These are phyloP conservation scores for Rutpela maculata DNA, from an alignment of 2,888 invertebrate genomes.

Conservation along the genomic window DNA sequence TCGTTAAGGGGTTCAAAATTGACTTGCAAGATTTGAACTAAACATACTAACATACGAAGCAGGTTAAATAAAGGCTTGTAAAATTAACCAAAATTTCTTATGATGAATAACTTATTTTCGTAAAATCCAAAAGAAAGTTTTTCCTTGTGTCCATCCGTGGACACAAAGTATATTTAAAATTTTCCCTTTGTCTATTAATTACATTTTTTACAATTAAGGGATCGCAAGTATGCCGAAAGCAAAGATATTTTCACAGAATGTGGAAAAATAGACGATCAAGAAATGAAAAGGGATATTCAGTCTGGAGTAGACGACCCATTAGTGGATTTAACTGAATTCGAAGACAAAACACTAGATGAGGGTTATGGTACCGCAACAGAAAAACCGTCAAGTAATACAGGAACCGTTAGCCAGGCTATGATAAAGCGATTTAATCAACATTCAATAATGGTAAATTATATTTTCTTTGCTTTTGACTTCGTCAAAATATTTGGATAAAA, in stretches of 20 bases:
- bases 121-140: too few species aligned
- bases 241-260: constrained; percentile 99
- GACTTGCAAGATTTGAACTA: too few species aligned
- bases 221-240: constrained; percentile 90
- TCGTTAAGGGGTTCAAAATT: too few species aligned
- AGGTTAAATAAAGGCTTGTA: too few species aligned
- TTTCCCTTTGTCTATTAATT: background rate
- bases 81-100: too few species aligned
- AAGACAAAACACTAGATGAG: constrained; percentile 82
- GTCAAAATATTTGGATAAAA: background rate
- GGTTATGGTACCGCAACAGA: constrained; percentile 77
- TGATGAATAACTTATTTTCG: too few species aligned
- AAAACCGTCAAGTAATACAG: constrained; percentile 73
- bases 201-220: constrained; percentile 72
- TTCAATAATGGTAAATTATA: constrained; percentile 89
- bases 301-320: constrained; percentile 88
- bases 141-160: too few species aligned
- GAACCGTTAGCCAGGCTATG: constrained; percentile 91
- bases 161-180: constrained; percentile 7
- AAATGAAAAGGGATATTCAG: constrained; percentile 85
- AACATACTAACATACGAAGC: too few species aligned
- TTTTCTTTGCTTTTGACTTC: background rate
- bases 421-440: constrained; percentile 98
- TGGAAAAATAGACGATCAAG: constrained; percentile 95
- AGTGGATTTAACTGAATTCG: constrained; percentile 89